phyloP scores from a whole-genome alignment of 2,888 invertebrate genomes.

The Biston betularia region DNA sequence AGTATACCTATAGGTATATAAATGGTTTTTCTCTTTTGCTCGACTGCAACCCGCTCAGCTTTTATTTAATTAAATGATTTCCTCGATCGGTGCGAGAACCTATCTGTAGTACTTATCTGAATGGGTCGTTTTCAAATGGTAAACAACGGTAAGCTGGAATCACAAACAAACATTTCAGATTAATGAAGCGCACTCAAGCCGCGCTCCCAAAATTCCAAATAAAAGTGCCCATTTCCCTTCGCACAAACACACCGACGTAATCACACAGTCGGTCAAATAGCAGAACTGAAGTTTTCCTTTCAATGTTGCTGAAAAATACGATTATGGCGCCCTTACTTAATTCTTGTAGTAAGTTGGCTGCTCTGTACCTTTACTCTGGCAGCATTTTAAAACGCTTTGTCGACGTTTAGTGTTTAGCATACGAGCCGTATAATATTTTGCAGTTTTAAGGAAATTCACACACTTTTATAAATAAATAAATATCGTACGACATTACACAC shows the following conservation, averaged over 20 bases:
- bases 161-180: conserved; percentile 10
- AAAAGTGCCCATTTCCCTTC: neutral
- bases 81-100: neutral
- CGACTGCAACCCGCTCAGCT: too few relatives aligned
- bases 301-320: neutral
- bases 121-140: neutral
- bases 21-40: too few relatives aligned
- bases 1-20: too few relatives aligned
- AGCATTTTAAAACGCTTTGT: neutral
- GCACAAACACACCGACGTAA: neutral
- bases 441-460: too few relatives aligned
- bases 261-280: too few relatives aligned
- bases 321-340: neutral
- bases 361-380: neutral
- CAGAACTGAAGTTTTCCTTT: neutral
- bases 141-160: conserved; percentile 6
- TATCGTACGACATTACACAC: too few relatives aligned
- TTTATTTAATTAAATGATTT: neutral
- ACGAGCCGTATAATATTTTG: too few relatives aligned
- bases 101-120: neutral
- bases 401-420: too few relatives aligned
- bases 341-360: neutral
- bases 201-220: neutral
- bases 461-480: too few relatives aligned
- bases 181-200: conserved; percentile 1